phyloP scores from a whole-genome alignment of 2,888 invertebrate species.

The Drosophila eohydei region DNA sequence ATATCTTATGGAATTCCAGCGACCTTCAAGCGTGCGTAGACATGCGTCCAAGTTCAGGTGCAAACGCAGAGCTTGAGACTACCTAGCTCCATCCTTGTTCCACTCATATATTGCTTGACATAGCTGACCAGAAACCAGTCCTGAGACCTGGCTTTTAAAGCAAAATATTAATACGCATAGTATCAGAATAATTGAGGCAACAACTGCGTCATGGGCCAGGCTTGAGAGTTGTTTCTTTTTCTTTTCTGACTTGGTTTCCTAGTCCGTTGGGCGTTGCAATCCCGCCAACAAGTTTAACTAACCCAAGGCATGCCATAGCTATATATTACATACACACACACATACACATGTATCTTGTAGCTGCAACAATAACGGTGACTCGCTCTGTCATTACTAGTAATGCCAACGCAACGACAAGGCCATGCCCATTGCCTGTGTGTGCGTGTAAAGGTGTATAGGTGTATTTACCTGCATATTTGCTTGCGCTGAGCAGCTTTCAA shows the following conservation, averaged over 20 bases:
- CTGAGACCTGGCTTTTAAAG: conserved; percentile 49
- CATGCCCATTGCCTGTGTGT: conserved; percentile 35
- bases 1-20: conserved; percentile 12
- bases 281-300: conserved; percentile 56
- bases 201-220: conserved; percentile 69
- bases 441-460: conserved; percentile 17
- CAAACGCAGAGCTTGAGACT: conserved; percentile 55
- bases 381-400: conserved; percentile 44
- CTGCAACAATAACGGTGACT: conserved; percentile 61
- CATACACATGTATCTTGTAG: conserved; percentile 16
- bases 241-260: conserved; percentile 36
- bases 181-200: conserved; percentile 42
- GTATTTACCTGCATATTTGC: conserved; percentile 20
- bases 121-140: conserved; percentile 39
- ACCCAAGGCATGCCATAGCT: conserved; percentile 32
- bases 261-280: conserved; percentile 30
- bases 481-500: conserved; percentile 46
- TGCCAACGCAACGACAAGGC: conserved; percentile 64
- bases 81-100: conserved; percentile 22
- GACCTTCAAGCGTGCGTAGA: conserved; percentile 64
- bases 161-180: conserved; percentile 57
- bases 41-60: conserved; percentile 73
- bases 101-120: not conserved
- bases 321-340: conserved; percentile 3
- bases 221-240: conserved; percentile 15